A percentile compares a stretch with the other conserved stretches of the same genome.
Conservation (phyloP, 2,888 invertebrate genomes). For the Brachypalpus laphriformis region DNA sequence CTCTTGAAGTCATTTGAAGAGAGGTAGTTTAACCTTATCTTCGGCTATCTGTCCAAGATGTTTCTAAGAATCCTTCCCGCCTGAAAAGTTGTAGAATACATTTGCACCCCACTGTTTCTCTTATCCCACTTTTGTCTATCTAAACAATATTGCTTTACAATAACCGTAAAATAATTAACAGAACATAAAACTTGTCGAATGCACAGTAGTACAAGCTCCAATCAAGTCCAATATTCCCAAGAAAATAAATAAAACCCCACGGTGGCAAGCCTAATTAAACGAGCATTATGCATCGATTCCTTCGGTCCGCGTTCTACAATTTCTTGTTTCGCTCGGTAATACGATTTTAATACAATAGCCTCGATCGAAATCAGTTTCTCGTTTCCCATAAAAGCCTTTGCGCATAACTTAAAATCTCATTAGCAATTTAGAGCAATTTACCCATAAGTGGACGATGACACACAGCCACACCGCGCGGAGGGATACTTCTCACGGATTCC, state of each 20-base stretch:
- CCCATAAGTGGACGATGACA: conserved; percentile 24
- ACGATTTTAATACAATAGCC: conserved; percentile 54
- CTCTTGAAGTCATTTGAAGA: no score
- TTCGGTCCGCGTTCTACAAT: conserved; percentile 13
- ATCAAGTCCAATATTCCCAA: not conserved
- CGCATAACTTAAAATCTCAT: conserved; percentile 72
- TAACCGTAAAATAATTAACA: conserved; percentile 21
- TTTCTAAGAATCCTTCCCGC: no score
- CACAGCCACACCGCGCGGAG: not conserved
- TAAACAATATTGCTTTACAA: conserved; percentile 2
- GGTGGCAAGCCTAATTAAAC: conserved; percentile 41
- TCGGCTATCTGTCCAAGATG: no score
- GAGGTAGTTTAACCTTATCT: no score
- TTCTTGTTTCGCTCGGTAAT: conserved; percentile 34
- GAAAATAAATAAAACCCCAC: conserved; percentile 6
- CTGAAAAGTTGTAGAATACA: not conserved
- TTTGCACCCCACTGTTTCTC: not conserved
- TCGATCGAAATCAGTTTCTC: conserved; percentile 59
- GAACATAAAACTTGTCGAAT: not conserved
- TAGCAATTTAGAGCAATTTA: conserved; percentile 62
- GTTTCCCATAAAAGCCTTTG: conserved; percentile 43
- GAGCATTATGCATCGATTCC: conserved; percentile 46
- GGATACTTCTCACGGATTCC: conserved; percentile 43
- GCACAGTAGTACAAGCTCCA: conserved; percentile 14
- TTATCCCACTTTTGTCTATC: not conserved